phyloP scores from a whole-genome alignment of 2,888 invertebrate species.

The Papilio elwesi region DNA sequence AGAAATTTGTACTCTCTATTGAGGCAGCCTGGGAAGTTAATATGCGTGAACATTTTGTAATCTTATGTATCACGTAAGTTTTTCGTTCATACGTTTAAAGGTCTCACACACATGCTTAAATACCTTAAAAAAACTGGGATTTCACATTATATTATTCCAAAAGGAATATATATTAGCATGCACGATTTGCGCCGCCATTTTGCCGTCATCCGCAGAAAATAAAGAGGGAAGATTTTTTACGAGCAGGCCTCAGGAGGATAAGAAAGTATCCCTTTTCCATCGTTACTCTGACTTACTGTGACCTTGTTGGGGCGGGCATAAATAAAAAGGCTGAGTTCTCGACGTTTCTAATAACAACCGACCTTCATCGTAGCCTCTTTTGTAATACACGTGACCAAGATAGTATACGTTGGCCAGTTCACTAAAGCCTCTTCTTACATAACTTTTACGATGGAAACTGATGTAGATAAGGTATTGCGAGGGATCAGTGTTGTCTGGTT shows the following conservation, averaged over 20 bases:
- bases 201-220: slow-evolving; percentile 31
- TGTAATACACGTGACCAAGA: slow-evolving; percentile 38
- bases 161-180: slow-evolving; percentile 25
- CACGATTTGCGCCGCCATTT: slow-evolving; percentile 25
- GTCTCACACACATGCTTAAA: neutral
- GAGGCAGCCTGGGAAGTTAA: too few relatives aligned
- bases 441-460: slow-evolving; percentile 2
- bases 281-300: slow-evolving; percentile 41
- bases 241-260: slow-evolving; percentile 39
- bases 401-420: slow-evolving; percentile 29
- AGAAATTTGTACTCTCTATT: too few relatives aligned
- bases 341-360: slow-evolving; percentile 49
- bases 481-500: slow-evolving; percentile 18
- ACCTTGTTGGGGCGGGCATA: slow-evolving; percentile 44
- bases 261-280: slow-evolving; percentile 43
- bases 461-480: slow-evolving; percentile 3
- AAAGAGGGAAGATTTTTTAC: slow-evolving; percentile 42
- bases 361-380: slow-evolving; percentile 46
- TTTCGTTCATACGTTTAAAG: neutral
- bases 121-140: too few relatives aligned
- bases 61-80: neutral
- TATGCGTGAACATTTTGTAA: neutral
- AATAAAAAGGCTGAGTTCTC: slow-evolving; percentile 48
- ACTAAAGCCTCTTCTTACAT: slow-evolving; percentile 11
- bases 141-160: neutral